Base-by-base conservation (phyloP, 2,797 vertebrate species). In the Sebastes cheni region DNA sequence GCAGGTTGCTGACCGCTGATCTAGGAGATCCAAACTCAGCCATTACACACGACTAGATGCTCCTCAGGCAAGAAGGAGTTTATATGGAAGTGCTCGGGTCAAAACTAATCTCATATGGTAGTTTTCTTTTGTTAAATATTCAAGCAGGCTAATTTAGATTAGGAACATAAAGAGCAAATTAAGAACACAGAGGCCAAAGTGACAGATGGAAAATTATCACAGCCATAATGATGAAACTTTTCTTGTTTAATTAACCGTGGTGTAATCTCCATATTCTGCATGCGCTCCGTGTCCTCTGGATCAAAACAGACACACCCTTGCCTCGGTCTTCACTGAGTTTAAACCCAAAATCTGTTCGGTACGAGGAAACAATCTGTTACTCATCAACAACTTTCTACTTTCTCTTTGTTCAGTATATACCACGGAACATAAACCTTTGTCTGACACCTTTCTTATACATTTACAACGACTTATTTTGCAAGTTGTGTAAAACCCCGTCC, bases 81-180 rank as follows among this genome's bases (percentile, higher is more conserved):
- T 73, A 77, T 67, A 36, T 42, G 30, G 27, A 86, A 23, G 60
- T 60, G 8, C 58, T 36, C 14, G 25, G 75, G 67, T 88, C 79
- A 80, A 73, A 86, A 68, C 36, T 76, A 81, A 86, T 81, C 68
- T 77, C 42, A 59, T 30, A n/a, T 25, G 30, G 4, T 65, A 5
- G 62, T 42, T 67, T 65, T 68, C 29, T 30, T 4, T 22, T 36
- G 5, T 60, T 66, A 22, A 8, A 75, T 59, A 76, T 65, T 62
- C 22, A 66, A 59, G 14, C 46, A 29, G 11, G 11, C 67, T 82
- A 73, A 86, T 84, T 87, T 86, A 86, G 77, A 88, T 89, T 80
- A 87, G 66, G 74, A 68, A 60, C 66, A 66, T 73, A 68, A 75
- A 80, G 75, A 54, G 23, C 46, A 73, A 83, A 79, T 83, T 72